Evolutionary conservation across 2,797 vertebrate species (phyloP).

Genomic region (Poecilia velifera): DNA sequence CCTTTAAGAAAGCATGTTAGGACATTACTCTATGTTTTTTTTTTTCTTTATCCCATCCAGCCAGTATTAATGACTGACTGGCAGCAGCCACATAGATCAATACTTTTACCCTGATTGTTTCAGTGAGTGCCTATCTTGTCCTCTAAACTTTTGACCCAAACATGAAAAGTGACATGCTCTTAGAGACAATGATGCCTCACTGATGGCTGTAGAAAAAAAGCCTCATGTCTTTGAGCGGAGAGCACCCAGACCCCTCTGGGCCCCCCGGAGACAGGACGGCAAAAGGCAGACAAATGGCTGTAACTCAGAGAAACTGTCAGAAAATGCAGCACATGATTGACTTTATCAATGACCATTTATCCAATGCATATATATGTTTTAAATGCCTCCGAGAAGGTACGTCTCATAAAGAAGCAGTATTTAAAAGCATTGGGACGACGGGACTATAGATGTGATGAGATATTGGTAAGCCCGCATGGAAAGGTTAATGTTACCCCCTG

Average conservation of each 20-base stretch:
- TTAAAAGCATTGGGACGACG: slow-evolving; percentile 61
- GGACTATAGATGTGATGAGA: slow-evolving; percentile 73
- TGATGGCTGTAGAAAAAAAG: slow-evolving; percentile 34
- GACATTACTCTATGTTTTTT: slow-evolving; percentile 12
- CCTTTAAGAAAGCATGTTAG: not conserved
- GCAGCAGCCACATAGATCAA: slow-evolving; percentile 56
- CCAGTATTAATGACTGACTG: slow-evolving; percentile 30
- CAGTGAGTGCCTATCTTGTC: slow-evolving; percentile 53
- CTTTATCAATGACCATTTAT: slow-evolving; percentile 78
- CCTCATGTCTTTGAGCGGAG: slow-evolving; percentile 33
- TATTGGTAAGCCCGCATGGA: slow-evolving; percentile 76
- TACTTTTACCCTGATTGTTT: slow-evolving; percentile 57
- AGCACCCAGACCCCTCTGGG: slow-evolving; percentile 27
- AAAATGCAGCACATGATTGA: slow-evolving; percentile 75
- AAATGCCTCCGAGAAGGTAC: slow-evolving; percentile 67
- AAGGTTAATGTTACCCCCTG: slow-evolving; percentile 81
- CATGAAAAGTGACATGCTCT: slow-evolving; percentile 61
- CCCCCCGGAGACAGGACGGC: slow-evolving; percentile 41
- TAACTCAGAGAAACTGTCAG: slow-evolving; percentile 75
- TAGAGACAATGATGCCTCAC: slow-evolving; percentile 60
- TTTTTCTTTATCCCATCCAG: slow-evolving; percentile 28
- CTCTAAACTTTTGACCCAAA: slow-evolving; percentile 68
- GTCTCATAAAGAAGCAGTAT: slow-evolving; percentile 66
- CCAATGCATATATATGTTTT: slow-evolving; percentile 75
- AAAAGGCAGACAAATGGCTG: slow-evolving; percentile 46